Evolutionary conservation across 2,113 vertebrate genomes (phyloP), one percentile per base, ranked within the genome.

Genomic region (Labrus mixtus): DNA sequence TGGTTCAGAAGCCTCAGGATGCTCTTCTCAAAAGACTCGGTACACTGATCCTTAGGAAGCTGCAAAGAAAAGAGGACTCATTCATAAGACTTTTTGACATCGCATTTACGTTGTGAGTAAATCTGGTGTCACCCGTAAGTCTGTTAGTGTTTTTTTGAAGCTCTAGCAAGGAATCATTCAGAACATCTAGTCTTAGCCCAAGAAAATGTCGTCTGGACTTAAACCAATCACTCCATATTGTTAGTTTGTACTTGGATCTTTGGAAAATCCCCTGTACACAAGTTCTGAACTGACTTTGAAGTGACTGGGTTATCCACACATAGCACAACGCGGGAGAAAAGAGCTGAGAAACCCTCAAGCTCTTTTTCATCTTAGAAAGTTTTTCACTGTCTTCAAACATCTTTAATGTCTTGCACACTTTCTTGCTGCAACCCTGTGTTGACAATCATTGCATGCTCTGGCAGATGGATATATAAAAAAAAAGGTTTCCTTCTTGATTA

Each of bases 41-140:
- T 95, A 81, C 95, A 96, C 59, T 96, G 92, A 87, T 97, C 96
- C 92, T 97, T 98, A 70, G 97, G 97, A 93, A 98, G 96, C 97
- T 98, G 82, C 2, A 0, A 72, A 74, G 50, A 61, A 3, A 25
- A 0, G 3, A 1, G 12, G 25, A 25, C 2, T 25, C 25, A 25
- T 25, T 3, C 25, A 25, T 25, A 2, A 2, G 25, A 25, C 25
- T 25, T 25, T 25, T 25, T 10, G 3, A 7, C 10, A 25, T 2
- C 23, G 6, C 10, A 29, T 7, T 22, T 0, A 6, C 7, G 4
- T 3, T 3, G 7, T 37, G 19, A 33, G 20, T 53, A n/a, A 22
- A 50, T 51, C 33, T 55, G 43, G 2, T 16, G 1, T 20, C 5
- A 58, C 50, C 48, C 16, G 17, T 13, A 53, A 17, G 36, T 33